Evolutionary conservation across 2,797 vertebrate genomes (phyloP).

Genomic region (Allobates femoralis): DNA sequence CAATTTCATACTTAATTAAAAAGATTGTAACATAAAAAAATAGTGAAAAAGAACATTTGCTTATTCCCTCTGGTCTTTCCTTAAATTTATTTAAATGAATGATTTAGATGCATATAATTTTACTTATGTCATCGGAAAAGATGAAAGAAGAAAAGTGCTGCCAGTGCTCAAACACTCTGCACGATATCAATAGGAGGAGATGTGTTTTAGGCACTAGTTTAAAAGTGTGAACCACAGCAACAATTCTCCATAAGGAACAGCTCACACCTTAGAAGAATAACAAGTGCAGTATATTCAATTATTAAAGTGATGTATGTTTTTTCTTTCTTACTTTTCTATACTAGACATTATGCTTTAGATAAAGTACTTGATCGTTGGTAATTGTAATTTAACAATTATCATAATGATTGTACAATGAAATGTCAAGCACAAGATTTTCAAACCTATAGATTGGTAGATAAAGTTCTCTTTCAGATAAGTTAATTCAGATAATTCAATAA

Average conservation of each 20-base stretch:
- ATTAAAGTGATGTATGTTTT: not conserved
- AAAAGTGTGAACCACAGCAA: constrained; percentile 11
- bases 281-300: not conserved
- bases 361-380: not conserved
- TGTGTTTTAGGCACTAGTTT: not conserved
- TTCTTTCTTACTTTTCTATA: not conserved
- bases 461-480: not conserved
- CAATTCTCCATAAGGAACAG: not conserved
- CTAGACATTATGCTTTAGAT: not conserved
- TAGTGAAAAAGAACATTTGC: not conserved
- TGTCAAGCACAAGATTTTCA: not conserved
- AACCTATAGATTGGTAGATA: not conserved
- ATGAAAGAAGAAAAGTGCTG: constrained; percentile 19
- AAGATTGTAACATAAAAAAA: constrained; percentile 4
- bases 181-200: not conserved
- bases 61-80: not conserved
- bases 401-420: not conserved
- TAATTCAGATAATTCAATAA: too few species aligned
- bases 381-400: not conserved
- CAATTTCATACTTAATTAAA: constrained; percentile 52
- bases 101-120: constrained; percentile 35
- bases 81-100: constrained; percentile 20
- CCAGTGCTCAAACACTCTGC: not conserved
- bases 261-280: not conserved
- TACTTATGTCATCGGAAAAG: constrained; percentile 35